Evolutionary conservation across 2,888 invertebrate genomes (phyloP).

Genomic region (Sceliomorpha sp.): DNA sequence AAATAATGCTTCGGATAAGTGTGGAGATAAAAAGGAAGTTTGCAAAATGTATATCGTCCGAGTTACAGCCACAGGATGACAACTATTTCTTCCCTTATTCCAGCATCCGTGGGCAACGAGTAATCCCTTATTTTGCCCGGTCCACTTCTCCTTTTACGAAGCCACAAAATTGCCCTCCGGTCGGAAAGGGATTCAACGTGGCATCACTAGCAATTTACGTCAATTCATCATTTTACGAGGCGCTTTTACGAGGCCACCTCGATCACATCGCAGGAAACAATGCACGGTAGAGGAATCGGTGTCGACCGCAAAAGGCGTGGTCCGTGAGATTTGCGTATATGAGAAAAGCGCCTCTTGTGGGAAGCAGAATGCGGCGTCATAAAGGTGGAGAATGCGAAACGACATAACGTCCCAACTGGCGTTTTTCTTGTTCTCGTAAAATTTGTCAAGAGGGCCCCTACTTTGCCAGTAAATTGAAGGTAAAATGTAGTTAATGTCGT

Average conservation of each 20-base stretch:
- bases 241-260: conserved; percentile 5
- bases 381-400: neutral
- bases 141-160: neutral
- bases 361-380: conserved; percentile 6
- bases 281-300: too few relatives aligned
- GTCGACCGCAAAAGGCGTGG: conserved; percentile 15
- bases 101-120: too few relatives aligned
- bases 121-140: too few relatives aligned
- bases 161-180: conserved; percentile 11
- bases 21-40: neutral
- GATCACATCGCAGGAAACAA: too few relatives aligned
- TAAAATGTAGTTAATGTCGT: conserved; percentile 79
- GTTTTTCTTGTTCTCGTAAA: conserved; percentile 58
- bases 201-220: neutral
- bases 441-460: conserved; percentile 78
- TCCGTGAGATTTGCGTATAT: conserved; percentile 5
- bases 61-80: too few relatives aligned
- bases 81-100: too few relatives aligned
- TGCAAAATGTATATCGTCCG: too few relatives aligned
- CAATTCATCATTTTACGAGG: conserved; percentile 13
- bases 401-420: conserved; percentile 1
- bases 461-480: conserved; percentile 77
- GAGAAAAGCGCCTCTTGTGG: neutral
- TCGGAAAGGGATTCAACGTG: too few relatives aligned
- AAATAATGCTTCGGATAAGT: too few relatives aligned